Evolutionary conservation across 2,113 vertebrate genomes (phyloP), one percentile per base, ranked within the genome.

Genomic region (Leptosomus discolor): DNA sequence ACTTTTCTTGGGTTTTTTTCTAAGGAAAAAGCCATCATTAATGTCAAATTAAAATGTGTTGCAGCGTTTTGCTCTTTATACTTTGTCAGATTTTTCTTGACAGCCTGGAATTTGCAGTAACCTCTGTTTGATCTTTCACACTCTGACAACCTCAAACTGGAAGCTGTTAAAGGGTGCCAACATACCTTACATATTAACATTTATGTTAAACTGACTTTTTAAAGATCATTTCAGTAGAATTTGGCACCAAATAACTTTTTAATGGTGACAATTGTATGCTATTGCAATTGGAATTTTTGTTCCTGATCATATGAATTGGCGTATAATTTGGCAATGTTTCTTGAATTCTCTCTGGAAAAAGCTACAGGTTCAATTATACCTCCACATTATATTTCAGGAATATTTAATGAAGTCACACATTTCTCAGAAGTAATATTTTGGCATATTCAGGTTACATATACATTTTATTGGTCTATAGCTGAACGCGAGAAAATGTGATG

Each of bases 41-140:
- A 68, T n/a, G 74, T 92, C 34, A 79, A 73, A 76, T 71, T 85
- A 53, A 93, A 94, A 69, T 34, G 15, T 22, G n/a, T 36, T 88
- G 65, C 45, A 80, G 81, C 87, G n/a, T 88, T 94, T 93, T 96
- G 22, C 57, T 90, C 53, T 94, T 85, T 88, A 53, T 82, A 92
- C 41, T 75, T 83, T 87, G 51, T 90, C 68, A 75, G 39, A 37
- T 90, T 50, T 83, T 80, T 73, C 85, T n/a, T 92, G 93, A 78
- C 90, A 95, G 39, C 80, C 53, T 71, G 48, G 65, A 90, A 91
- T 85, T 90, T 90, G 36, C 39, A 26, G 30, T 93, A 34, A 88
- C 87, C 77, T 95, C 69, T 93, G 6, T 68, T 88, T 94, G 74
- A 82, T 75, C 87, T 88, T 90, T 90, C 48, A 65, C 30, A 56